phyloP scores from a whole-genome alignment of 2,113 vertebrate species.

The Micromys minutus region DNA sequence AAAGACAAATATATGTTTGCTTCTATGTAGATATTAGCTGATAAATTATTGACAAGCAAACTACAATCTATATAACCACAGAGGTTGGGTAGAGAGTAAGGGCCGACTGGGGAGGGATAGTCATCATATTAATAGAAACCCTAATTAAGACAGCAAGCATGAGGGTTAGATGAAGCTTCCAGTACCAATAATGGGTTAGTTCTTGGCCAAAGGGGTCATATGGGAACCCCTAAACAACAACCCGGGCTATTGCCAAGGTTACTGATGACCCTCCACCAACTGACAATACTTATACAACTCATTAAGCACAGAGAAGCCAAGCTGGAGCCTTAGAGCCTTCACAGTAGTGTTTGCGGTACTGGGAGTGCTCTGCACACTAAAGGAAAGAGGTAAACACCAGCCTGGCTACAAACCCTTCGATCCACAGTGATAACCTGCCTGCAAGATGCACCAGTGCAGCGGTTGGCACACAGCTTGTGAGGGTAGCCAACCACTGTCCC shows the following conservation, averaged over 20 bases:
- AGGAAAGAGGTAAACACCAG: not conserved
- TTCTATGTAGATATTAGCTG: not conserved
- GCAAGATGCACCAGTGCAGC: no score
- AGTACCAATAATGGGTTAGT: not conserved
- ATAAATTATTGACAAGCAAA: not conserved
- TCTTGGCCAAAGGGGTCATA: not conserved
- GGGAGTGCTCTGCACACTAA: not conserved
- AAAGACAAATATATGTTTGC: not conserved
- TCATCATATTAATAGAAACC: no score
- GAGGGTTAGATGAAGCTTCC: not conserved
- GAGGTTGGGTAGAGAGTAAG: not conserved
- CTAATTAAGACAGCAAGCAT: no score
- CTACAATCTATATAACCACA: not conserved
- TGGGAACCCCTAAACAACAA: not conserved
- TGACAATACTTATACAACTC: not conserved
- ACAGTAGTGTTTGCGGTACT: not conserved
- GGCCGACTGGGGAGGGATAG: fast-evolving
- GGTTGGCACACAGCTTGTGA: no score
- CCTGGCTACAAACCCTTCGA: not conserved
- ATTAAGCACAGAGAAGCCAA: not conserved
- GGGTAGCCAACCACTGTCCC: not conserved
- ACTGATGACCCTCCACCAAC: not conserved
- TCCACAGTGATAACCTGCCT: not conserved
- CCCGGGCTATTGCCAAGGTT: not conserved
- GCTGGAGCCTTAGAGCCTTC: not conserved